Evolutionary conservation across 2,113 vertebrate species (phyloP), one percentile per base, ranked within the genome.

Genomic region (Coptodon bakossiorum): DNA sequence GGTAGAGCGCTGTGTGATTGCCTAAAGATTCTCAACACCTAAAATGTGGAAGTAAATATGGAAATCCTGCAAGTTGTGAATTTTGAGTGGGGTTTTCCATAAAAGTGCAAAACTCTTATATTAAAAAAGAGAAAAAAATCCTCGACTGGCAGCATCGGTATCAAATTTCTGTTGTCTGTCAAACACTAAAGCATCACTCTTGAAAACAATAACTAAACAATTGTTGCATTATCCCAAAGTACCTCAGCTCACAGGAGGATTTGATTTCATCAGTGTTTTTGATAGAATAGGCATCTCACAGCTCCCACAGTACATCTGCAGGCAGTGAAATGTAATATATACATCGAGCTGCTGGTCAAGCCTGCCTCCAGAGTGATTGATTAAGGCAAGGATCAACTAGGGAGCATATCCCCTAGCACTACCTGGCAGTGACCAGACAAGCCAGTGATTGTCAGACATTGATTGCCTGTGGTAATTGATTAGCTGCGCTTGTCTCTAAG

Each of bases 361-460:
- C 78, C 73, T 45, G 73, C 48, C 81, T 68, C 16, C 29, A 86
- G 81, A 57, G 80, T 83, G 90, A 94, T 91, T 91, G 92, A 94
- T 94, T 73, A 73, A 56, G 27, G 19, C 17, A 57, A 6, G 3
- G 83, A 89, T 93, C 86, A 81, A 87, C 92, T 27, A 80, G 87
- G 80, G 90, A 93, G 84, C 85, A 88, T 90, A 88, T 89, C 87
- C 81, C 53, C 61, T 82, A 91, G 89, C 88, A 85, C 63, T 89
- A 80, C 80, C 85, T 56, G 81, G 54, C 83, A 61, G 78, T 85
- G 86, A 88, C 86, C 85, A 91, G 90, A 91, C 90, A 90, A 81
- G 68, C 76, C 89, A 82, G 48, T 90, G 89, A 89, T 89, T 66
- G 85, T 86, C 57, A 88, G 73, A 45, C 79, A 93, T 91, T 83